Evolutionary conservation across 2,888 invertebrate genomes (phyloP).

Genomic region (Sclerodermus sp.): DNA sequence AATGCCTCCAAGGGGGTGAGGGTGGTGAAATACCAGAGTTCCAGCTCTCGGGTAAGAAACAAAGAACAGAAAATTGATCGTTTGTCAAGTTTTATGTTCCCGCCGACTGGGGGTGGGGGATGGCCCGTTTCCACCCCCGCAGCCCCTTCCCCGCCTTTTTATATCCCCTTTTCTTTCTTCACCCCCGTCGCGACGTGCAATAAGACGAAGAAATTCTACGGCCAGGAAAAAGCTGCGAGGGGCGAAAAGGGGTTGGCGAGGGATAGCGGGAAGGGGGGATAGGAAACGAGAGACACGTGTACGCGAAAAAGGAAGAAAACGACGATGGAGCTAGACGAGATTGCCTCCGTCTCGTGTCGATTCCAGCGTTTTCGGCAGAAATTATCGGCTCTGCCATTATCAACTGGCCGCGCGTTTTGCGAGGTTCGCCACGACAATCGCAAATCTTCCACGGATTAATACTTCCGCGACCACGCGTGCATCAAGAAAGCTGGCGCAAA

Average conservation of each 20-base stretch:
- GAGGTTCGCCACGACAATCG: too few species aligned
- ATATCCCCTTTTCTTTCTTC: neutral
- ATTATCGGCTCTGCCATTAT: slow-evolving; percentile 27
- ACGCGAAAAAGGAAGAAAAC: slow-evolving; percentile 16
- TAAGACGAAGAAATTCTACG: slow-evolving; percentile 30
- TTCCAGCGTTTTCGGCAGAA: slow-evolving; percentile 14
- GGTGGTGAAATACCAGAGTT: slow-evolving; percentile 32
- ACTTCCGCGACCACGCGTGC: too few species aligned
- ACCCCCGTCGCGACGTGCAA: slow-evolving; percentile 22
- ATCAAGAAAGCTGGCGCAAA: too few species aligned
- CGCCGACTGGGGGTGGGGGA: slow-evolving; percentile 23
- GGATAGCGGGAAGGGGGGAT: slow-evolving; percentile 3
- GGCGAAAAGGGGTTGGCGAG: neutral
- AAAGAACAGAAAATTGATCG: slow-evolving; percentile 54
- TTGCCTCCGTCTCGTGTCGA: slow-evolving; percentile 26
- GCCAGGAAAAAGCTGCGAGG: neutral
- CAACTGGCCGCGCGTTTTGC: neutral
- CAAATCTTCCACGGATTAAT: too few species aligned
- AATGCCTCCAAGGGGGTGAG: slow-evolving; percentile 7
- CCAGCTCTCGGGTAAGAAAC: slow-evolving; percentile 39
- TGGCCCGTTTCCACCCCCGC: slow-evolving; percentile 8
- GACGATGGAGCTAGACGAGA: slow-evolving; percentile 25
- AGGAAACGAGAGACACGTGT: slow-evolving; percentile 28
- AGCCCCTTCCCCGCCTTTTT: neutral
- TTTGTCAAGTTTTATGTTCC: slow-evolving; percentile 53